Conservation (phyloP, 2,888 invertebrate species). For the Athetis lepigone region DNA sequence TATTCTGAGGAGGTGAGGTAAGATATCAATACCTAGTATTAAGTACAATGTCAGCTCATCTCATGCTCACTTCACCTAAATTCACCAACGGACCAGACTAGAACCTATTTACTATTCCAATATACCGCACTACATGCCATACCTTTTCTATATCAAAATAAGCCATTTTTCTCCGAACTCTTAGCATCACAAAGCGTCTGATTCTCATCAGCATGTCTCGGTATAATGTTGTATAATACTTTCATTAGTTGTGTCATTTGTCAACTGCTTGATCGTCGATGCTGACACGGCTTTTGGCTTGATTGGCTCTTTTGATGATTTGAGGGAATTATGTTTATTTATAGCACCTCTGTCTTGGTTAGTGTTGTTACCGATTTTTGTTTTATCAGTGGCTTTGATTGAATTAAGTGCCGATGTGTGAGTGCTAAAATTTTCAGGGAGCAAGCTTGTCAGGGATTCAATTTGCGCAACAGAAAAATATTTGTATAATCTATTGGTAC, state of each 20-base stretch:
- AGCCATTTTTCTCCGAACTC: constrained; percentile 20
- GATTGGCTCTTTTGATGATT: constrained; percentile 58
- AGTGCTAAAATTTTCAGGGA: too few relatives aligned
- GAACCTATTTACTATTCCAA: background rate
- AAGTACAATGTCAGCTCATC: too few relatives aligned
- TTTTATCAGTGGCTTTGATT: too few relatives aligned
- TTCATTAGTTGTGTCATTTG: constrained; percentile 58
- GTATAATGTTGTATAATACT: too few relatives aligned
- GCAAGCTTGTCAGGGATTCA: too few relatives aligned
- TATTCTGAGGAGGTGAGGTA: background rate
- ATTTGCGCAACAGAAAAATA: too few relatives aligned
- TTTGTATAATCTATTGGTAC: too few relatives aligned
- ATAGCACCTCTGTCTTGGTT: background rate
- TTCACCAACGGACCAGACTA: background rate
- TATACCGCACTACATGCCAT: background rate
- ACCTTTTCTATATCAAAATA: background rate
- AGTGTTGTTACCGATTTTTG: too few relatives aligned
- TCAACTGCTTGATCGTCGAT: constrained; percentile 53
- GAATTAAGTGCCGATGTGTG: too few relatives aligned
- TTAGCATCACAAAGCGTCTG: constrained; percentile 52
- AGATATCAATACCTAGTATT: too few relatives aligned
- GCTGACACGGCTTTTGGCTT: constrained; percentile 58
- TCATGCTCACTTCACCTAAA: too few relatives aligned
- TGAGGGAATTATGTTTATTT: constrained; percentile 20
- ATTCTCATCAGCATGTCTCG: constrained; percentile 55